Conservation (phyloP, 2,113 vertebrate genomes). For the Crotophaga sulcirostris region DNA sequence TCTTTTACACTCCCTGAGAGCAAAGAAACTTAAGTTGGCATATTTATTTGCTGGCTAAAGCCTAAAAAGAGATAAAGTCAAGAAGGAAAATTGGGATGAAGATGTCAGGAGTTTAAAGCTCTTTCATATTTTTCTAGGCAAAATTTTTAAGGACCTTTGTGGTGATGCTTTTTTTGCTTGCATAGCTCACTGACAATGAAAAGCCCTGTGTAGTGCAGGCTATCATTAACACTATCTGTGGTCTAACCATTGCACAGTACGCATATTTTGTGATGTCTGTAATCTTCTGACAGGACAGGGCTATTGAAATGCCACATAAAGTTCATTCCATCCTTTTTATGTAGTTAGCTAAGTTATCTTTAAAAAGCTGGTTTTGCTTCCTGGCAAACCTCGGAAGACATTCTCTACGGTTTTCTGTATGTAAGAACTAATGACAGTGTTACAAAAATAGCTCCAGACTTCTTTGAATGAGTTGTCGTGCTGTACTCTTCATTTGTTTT, state of each 20-base stretch:
- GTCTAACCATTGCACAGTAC: not conserved
- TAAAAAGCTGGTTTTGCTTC: not conserved
- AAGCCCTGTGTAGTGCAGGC: not conserved
- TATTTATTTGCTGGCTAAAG: not conserved
- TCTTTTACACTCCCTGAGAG: not conserved
- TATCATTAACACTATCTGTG: not conserved
- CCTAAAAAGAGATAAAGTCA: not conserved
- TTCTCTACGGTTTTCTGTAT: not conserved
- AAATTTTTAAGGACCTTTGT: not conserved
- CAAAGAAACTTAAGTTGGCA: not conserved
- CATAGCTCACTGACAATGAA: not conserved
- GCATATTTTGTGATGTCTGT: not conserved
- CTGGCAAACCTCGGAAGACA: not conserved
- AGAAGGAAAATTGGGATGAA: not conserved
- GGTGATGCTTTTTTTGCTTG: constrained; percentile 3
- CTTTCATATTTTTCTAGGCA: constrained; percentile 5
- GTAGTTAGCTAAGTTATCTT: constrained; percentile 2
- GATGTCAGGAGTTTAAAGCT: not conserved
- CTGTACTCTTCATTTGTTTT: not conserved
- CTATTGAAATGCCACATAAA: constrained; percentile 31
- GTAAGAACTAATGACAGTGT: not conserved
- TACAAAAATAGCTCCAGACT: not conserved
- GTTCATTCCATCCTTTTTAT: not conserved
- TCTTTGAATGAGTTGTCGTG: not conserved
- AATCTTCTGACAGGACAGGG: constrained; percentile 27